These are phyloP conservation scores for Antitype chi DNA, from an alignment of 2,888 invertebrate genomes.

Conservation along the genomic window DNA sequence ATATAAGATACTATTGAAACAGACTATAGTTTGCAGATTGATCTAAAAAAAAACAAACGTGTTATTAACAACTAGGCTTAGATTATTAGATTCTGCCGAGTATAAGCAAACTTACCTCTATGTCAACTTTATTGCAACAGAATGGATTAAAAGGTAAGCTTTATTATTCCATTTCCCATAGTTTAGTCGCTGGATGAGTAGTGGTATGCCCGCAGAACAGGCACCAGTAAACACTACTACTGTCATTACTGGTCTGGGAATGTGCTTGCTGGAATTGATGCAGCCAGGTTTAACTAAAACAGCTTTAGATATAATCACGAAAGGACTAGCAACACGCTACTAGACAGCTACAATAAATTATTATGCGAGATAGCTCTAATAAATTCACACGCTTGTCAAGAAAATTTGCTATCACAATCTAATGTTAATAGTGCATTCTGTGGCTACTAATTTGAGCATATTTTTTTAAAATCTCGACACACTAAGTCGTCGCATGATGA, in stretches of 20 bases:
- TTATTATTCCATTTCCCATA: neutral
- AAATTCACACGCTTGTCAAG: slow-evolving; percentile 52
- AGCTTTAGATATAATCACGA: neutral
- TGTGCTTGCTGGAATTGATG: neutral
- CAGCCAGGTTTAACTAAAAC: neutral
- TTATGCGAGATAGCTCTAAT: slow-evolving; percentile 41
- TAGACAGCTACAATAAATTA: slow-evolving; percentile 42
- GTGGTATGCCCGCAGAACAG: neutral
- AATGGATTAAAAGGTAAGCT: neutral
- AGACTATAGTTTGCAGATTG: neutral
- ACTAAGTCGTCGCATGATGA: no score
- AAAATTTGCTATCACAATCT: slow-evolving; percentile 25
- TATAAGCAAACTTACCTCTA: neutral
- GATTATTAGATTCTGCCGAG: no score
- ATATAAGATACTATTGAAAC: neutral
- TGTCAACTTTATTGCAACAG: neutral
- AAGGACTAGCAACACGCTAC: neutral
- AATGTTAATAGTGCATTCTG: slow-evolving; percentile 1
- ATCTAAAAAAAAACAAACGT: neutral
- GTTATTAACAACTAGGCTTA: neutral
- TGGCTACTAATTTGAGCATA: neutral
- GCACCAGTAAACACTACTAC: neutral
- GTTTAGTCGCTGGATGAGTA: neutral
- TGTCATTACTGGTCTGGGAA: neutral
- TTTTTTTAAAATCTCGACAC: neutral